Evolutionary conservation across 2,888 invertebrate species (phyloP), one percentile per base, ranked within the genome.

Genomic region (Harpalus rufipes): DNA sequence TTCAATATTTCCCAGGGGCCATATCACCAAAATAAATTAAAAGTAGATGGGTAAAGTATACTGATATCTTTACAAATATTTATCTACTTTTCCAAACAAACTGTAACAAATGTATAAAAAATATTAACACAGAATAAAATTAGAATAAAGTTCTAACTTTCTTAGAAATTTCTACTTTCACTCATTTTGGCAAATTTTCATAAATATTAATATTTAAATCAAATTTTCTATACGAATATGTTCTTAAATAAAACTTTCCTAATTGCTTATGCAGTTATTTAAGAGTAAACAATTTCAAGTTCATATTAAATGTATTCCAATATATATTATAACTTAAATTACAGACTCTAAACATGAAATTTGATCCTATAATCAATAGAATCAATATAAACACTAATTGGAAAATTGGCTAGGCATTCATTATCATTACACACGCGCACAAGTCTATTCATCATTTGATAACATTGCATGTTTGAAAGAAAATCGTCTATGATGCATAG

Each of bases 161-260:
- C 44, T 25, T 74, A 68, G n/a, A 25, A 65, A 39, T 74, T 74
- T 74, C 18, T 74, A 74, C 72, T 74, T 74, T 74, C 72, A 12
- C 72, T 12, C 18, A 74, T 74, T 72, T 74, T 44, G 14, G 12
- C 41, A 74, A 44, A 41, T 41, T 74, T 14, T 10, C 7, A 14
- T 68, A n/a, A 39, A 25, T 32, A n/a, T 14, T 25, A n/a, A 68
- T 32, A 68, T 3, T 68, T 21, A 63, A 63, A 63, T 63, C 21
- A 21, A 25, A 25, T 21, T 63, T 63, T 63, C 12, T 18, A 25
- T 25, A 25, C 63, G 8, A 51, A 51, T 44, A 7, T 10, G 21
- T 10, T 21, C n/a, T 7, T 21, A 61, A 18, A 21, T 63, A 12
- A 61, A 61, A 61, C 18, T 21, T 61, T 14, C 18, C 3, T 61